A percentile compares a stretch with the other conserved stretches of the same genome.
phyloP scores from a whole-genome alignment of 2,797 vertebrate species.

The Benthosema pterotum region DNA sequence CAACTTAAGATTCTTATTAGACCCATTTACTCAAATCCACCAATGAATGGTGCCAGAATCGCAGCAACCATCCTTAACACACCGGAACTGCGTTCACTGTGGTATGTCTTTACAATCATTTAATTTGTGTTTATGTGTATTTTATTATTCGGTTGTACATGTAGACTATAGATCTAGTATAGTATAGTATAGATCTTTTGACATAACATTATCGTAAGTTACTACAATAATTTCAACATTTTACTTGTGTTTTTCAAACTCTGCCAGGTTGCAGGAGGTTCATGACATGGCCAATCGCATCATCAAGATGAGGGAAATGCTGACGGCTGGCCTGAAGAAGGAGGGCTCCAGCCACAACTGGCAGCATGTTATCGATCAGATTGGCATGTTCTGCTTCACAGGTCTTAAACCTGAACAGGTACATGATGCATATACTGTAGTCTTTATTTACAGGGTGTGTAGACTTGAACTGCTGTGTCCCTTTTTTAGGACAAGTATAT shows the following conservation, averaged over 20 bases:
- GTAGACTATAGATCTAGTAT: too few relatives aligned
- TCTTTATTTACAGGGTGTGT: too few relatives aligned
- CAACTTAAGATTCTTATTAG: conserved; percentile 98
- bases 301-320: conserved; percentile 93
- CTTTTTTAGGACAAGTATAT: too few relatives aligned
- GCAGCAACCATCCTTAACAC: conserved; percentile 90
- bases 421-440: conserved; percentile 8
- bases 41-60: conserved; percentile 93
- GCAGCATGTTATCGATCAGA: conserved; percentile 98
- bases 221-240: too few relatives aligned
- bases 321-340: conserved; percentile 91
- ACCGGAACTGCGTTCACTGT: conserved; percentile 83
- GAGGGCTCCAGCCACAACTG: conserved; percentile 93
- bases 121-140: neutral
- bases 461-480: too few relatives aligned
- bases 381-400: conserved; percentile 99
- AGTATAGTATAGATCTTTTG: too few relatives aligned
- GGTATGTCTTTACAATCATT: conserved; percentile 46
- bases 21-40: conserved; percentile 98
- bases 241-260: neutral
- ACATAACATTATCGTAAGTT: too few relatives aligned
- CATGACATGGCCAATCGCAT: conserved; percentile 95
- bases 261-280: conserved; percentile 89
- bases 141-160: neutral
- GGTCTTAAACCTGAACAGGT: conserved; percentile 97